These are phyloP conservation scores for Acinonyx jubatus DNA, from an alignment of 2,113 vertebrate genomes.

Conservation along the genomic window DNA sequence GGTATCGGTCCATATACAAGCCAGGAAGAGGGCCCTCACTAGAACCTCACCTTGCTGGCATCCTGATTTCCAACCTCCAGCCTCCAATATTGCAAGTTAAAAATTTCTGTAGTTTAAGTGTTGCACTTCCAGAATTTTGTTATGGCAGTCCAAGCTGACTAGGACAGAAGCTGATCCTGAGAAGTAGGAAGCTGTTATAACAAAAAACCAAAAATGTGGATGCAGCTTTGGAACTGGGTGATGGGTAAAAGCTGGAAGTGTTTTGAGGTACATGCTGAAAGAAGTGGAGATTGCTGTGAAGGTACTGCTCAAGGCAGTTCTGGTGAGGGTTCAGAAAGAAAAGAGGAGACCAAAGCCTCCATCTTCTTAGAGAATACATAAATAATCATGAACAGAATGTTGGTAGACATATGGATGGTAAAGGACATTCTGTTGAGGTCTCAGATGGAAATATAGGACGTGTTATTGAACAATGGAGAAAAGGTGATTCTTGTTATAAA, in stretches of 20 bases:
- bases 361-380: neutral
- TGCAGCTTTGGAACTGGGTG: neutral
- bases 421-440: neutral
- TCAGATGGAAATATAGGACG: neutral
- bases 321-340: neutral
- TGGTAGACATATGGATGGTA: neutral
- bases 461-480: neutral
- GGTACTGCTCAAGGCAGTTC: neutral
- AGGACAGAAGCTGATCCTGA: neutral
- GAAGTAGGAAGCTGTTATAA: neutral
- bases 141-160: neutral
- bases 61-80: neutral
- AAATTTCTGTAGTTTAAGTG: neutral
- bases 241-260: neutral
- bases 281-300: neutral
- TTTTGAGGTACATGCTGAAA: neutral
- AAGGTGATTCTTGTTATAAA: neutral
- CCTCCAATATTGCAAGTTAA: neutral
- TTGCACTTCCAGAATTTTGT: neutral
- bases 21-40: neutral
- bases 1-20: neutral
- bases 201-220: neutral
- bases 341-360: neutral
- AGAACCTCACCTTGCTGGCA: no score
- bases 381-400: neutral